Conservation (phyloP, 2,797 vertebrate species). For the Pampus argenteus region DNA sequence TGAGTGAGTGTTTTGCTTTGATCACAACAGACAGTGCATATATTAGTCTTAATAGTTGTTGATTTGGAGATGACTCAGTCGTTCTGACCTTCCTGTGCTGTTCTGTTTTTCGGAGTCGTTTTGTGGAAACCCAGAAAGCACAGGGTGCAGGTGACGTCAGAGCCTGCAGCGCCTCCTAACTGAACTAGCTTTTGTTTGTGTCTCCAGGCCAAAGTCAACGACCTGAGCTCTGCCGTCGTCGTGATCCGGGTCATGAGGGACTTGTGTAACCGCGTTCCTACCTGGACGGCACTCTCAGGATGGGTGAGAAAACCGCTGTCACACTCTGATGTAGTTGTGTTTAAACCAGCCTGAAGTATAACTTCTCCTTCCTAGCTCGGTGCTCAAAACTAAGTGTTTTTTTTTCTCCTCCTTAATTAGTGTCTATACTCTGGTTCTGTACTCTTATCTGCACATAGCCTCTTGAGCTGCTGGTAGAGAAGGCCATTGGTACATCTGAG, state of each 20-base stretch:
- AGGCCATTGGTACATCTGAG: constrained; percentile 93
- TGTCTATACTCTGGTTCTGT: not conserved
- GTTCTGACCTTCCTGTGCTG: constrained; percentile 42
- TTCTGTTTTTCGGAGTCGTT: constrained; percentile 50
- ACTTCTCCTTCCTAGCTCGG: not conserved
- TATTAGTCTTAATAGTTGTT: constrained; percentile 16
- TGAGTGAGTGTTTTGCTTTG: not conserved
- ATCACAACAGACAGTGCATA: not conserved
- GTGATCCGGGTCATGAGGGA: constrained; percentile 96
- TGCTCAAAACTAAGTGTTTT: not conserved
- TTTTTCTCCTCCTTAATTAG: not conserved
- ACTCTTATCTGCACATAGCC: constrained; percentile 73
- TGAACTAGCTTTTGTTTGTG: constrained; percentile 59
- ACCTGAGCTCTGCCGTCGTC: constrained; percentile 91
- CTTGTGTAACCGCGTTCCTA: constrained; percentile 92
- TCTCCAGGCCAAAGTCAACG: constrained; percentile 93
- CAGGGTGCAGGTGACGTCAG: constrained; percentile 12
- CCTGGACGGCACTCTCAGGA: constrained; percentile 93
- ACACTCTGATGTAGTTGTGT: not conserved
- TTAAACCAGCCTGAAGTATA: not conserved
- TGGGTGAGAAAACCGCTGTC: constrained; percentile 87
- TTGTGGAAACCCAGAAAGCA: constrained; percentile 42
- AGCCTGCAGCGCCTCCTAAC: constrained; percentile 14
- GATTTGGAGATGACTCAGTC: constrained; percentile 41
- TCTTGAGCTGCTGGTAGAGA: constrained; percentile 95